Evolutionary conservation across 2,113 vertebrate genomes (phyloP).

Genomic region (Scopus umbretta): DNA sequence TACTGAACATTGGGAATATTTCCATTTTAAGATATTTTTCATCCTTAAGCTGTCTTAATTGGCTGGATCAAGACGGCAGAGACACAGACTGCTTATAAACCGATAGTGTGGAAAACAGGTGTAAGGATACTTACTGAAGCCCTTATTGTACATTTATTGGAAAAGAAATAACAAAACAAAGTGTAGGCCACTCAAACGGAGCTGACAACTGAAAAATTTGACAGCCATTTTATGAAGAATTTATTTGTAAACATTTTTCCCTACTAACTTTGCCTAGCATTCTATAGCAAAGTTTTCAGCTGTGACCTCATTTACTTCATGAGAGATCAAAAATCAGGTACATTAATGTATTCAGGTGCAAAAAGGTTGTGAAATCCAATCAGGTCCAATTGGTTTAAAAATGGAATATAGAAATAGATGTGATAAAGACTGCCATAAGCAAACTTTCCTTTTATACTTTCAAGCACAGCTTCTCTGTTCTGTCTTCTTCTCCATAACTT

Average conservation of each 20-base stretch:
- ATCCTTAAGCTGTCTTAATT: background rate
- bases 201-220: background rate
- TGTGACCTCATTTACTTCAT: background rate
- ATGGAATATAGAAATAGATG: background rate
- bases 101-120: background rate
- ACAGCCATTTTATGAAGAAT: background rate
- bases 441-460: background rate
- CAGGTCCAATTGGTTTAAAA: background rate
- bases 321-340: background rate
- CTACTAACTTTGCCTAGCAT: background rate
- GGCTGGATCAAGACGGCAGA: background rate
- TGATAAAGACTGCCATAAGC: background rate
- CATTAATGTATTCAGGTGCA: background rate
- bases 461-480: background rate
- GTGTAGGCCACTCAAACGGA: background rate
- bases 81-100: background rate
- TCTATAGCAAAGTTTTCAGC: background rate
- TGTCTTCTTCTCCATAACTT: background rate
- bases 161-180: background rate
- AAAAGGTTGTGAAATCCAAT: background rate
- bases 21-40: background rate
- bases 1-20: background rate
- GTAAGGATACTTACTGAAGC: background rate
- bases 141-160: background rate
- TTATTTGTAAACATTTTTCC: background rate